Percentiles rank a stretch among this genome's conserved stretches.
Evolutionary conservation across 2,888 invertebrate species (phyloP).

Genomic region (Leistus spinibarbis): DNA sequence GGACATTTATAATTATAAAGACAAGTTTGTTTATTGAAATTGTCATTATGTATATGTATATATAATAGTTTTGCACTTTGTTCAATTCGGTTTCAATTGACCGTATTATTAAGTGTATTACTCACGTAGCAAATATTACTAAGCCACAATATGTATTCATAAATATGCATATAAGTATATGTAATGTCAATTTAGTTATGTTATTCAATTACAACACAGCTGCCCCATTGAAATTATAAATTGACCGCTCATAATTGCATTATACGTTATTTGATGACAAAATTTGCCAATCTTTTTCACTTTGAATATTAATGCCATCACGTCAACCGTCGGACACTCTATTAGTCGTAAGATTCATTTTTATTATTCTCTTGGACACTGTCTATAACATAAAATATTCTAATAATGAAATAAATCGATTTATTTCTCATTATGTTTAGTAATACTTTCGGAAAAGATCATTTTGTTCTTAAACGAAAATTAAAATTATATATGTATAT

Average conservation of each 20-base stretch:
- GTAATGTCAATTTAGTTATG: slow-evolving; percentile 40
- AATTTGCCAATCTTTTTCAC: slow-evolving; percentile 40
- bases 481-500: no score
- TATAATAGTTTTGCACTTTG: slow-evolving; percentile 40
- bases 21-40: slow-evolving; percentile 43
- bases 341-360: no score
- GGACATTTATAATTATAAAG: slow-evolving; percentile 42
- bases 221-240: slow-evolving; percentile 39
- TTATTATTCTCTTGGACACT: no score
- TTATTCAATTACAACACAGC: slow-evolving; percentile 39
- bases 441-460: no score
- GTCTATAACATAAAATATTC: no score
- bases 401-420: no score
- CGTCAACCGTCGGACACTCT: no score
- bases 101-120: slow-evolving; percentile 39
- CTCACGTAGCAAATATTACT: no score
- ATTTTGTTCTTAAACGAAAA: no score
- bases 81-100: slow-evolving; percentile 45
- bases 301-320: no score
- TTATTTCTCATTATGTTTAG: no score
- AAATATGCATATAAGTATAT: slow-evolving; percentile 41
- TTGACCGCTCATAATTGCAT: slow-evolving; percentile 38
- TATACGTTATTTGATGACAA: slow-evolving; percentile 36
- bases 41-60: slow-evolving; percentile 46
- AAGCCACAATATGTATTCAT: no score